Conservation (phyloP, 2,797 vertebrate genomes). For the Girardinus metallicus region DNA sequence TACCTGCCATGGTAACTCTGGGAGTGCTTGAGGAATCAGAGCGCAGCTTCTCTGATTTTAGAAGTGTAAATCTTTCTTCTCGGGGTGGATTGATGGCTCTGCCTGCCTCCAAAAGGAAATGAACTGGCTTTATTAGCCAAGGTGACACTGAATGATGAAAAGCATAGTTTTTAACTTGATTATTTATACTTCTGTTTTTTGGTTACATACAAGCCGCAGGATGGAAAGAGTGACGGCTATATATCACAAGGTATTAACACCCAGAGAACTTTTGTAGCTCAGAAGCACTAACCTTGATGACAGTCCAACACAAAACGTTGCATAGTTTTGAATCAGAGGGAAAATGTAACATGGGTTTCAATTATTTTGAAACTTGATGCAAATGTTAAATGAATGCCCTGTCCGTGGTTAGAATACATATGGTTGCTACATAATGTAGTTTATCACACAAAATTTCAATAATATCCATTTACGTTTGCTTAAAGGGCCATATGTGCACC, state of each 20-base stretch:
- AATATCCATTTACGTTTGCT: not conserved
- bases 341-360: not conserved
- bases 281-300: not conserved
- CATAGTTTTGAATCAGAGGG: not conserved
- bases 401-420: not conserved
- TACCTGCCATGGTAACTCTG: conserved; percentile 61
- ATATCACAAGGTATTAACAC: not conserved
- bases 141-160: conserved; percentile 41
- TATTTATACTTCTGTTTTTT: conserved; percentile 20
- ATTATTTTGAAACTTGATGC: not conserved
- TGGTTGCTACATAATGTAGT: too few relatives aligned
- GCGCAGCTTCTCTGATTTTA: conserved; percentile 27
- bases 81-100: conserved; percentile 18
- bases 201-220: conserved; percentile 2
- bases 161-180: conserved; percentile 32
- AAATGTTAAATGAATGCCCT: not conserved
- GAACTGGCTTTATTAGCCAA: conserved; percentile 8
- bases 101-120: conserved; percentile 8
- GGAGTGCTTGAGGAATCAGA: conserved; percentile 47
- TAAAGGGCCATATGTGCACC: not conserved
- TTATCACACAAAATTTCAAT: not conserved
- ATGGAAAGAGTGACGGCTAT: conserved; percentile 9
- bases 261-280: not conserved
- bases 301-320: not conserved
- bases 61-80: conserved; percentile 18